Evolutionary conservation across 2,113 vertebrate genomes (phyloP), one percentile per base, ranked within the genome.

Genomic region (Cavia porcellus): DNA sequence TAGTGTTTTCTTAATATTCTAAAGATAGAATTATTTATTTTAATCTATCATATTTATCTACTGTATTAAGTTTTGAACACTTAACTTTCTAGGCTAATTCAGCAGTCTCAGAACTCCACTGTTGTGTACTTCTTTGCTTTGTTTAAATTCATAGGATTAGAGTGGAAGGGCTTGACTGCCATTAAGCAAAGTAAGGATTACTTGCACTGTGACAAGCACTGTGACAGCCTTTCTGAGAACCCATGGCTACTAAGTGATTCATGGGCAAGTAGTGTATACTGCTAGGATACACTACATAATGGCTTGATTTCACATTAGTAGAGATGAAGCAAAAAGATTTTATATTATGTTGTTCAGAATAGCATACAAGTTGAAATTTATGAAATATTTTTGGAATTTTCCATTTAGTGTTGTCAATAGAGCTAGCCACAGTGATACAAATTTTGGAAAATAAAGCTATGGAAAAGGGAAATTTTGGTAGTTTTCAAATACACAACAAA

Each of bases 1-100:
- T 30, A 1, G 24, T 64, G 45, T 79, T 95, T 93, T 95, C 32
- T 92, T 83, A 47, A 68, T 86, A 32, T 72, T 79, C 80, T 68
- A 62, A 74, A 13, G 50, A 66, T 2, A 42, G 2, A 11, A 52
- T 64, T 57, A 38, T 64, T 64, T 38, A 38, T 75, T 85, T 83
- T 88, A 72, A 19, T 61, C 30, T 81, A 2, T 50, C 15, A 47
- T 42, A 20, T 45, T 80, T 74, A 55, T 64, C 32, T 94, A 4
- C 32, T n/a, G 59, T 79, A 68, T n/a, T 24, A 70, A 32, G 11
- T 45, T 45, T 38, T 55, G 55, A 66, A 79, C 59, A 86, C 11
- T 55, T 42, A 52, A 42, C n/a, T 86, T 61, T 42, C 3, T 82
- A 35, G 30, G 9, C 20, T 24, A 17, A 57, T 42, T 70, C 64